phyloP scores from a whole-genome alignment of 2,888 invertebrate species.

The Glyphotaelius pellucidus region DNA sequence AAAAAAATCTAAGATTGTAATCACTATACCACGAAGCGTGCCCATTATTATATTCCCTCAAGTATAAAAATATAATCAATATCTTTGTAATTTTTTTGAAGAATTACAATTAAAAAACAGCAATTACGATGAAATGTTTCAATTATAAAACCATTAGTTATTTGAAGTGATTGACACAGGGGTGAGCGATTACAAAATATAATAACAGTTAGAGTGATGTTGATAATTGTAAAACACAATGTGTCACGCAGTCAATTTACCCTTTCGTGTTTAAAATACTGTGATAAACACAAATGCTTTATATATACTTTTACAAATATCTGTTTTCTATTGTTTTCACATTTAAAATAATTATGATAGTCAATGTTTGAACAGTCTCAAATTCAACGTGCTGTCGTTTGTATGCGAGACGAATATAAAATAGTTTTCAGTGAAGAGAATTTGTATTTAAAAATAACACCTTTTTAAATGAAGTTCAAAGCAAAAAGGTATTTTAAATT shows the following conservation, averaged over 20 bases:
- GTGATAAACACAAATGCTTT: conserved; percentile 7
- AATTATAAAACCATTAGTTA: background rate
- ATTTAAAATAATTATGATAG: background rate
- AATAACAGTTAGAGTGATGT: background rate
- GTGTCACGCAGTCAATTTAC: background rate
- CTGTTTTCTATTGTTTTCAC: background rate
- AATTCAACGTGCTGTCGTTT: background rate
- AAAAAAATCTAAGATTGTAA: background rate
- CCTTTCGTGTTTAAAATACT: conserved; percentile 26
- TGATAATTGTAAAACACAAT: background rate
- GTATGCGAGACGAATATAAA: background rate
- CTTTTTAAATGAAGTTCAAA: background rate
- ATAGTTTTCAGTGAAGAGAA: background rate
- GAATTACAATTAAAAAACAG: background rate
- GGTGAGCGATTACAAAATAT: background rate
- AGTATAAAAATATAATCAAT: background rate
- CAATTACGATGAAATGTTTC: background rate
- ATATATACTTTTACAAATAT: background rate
- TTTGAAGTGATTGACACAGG: conserved; percentile 23
- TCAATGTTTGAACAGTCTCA: background rate
- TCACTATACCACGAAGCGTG: background rate
- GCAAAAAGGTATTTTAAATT: background rate
- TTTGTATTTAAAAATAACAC: background rate
- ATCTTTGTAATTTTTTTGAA: background rate
- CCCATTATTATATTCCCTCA: background rate